A percentile compares a stretch with the other conserved stretches of the same genome.
Evolutionary conservation across 30 jellyfish, hydroid and myxozoan species (phyloP).

Genomic region (Aurelia aurita): DNA sequence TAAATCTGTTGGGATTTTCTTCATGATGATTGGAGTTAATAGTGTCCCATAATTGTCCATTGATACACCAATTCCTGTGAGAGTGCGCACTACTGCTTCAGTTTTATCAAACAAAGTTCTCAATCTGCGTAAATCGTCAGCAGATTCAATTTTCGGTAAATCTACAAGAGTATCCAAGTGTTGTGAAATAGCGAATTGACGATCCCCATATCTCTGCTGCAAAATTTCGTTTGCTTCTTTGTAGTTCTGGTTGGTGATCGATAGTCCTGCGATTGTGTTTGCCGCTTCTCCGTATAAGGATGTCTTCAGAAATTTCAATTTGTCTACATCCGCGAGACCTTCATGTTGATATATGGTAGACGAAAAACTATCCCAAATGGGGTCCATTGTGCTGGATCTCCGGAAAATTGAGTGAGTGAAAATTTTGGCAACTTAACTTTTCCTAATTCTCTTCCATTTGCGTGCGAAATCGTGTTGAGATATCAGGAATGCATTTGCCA

Average conservation of each 20-base stretch:
- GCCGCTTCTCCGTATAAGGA: conserved; percentile 24
- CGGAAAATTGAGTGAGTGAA: conserved; percentile 10
- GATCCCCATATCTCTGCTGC: conserved; percentile 35
- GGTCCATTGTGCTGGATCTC: conserved; percentile 24
- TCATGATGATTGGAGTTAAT: background rate
- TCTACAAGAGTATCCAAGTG: background rate
- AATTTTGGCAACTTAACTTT: conserved; percentile 38
- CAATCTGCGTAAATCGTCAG: background rate
- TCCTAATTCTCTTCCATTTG: background rate
- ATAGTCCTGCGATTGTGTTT: conserved; percentile 1
- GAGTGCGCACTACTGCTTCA: background rate
- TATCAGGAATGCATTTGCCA: no score
- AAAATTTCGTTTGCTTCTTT: conserved; percentile 27
- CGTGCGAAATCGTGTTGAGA: no score
- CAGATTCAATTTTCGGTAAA: background rate
- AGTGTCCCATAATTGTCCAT: background rate
- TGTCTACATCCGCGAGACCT: conserved; percentile 13
- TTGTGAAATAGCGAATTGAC: conserved; percentile 9
- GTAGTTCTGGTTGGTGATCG: conserved; percentile 38
- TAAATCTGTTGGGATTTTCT: background rate
- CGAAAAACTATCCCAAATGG: conserved; percentile 41
- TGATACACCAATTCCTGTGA: background rate
- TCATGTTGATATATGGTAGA: conserved; percentile 16
- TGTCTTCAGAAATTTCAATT: conserved; percentile 22
- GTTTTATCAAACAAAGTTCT: background rate